A percentile compares a stretch with the other conserved stretches of the same genome.
Evolutionary conservation across 2,888 invertebrate species (phyloP).

Genomic region (Drosophila greeni): DNA sequence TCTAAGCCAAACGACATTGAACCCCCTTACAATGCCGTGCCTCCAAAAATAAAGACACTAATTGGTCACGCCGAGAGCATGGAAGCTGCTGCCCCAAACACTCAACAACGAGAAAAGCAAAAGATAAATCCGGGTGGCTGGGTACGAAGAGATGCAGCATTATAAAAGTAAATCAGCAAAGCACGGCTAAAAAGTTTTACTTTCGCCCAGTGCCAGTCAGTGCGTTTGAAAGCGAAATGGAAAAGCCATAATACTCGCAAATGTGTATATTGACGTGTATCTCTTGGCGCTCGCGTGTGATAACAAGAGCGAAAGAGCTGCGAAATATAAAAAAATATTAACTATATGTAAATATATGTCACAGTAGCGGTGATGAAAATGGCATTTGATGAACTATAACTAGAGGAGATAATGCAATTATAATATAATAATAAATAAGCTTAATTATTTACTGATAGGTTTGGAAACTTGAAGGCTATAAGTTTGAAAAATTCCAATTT

Average conservation of each 20-base stretch:
- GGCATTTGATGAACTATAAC: background rate
- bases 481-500: background rate
- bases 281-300: slow-evolving; percentile 14
- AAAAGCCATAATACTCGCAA: slow-evolving; percentile 18
- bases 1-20: slow-evolving; percentile 59
- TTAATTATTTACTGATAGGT: no score
- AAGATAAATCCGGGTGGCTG: slow-evolving; percentile 6
- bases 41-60: slow-evolving; percentile 57
- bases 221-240: slow-evolving; percentile 63
- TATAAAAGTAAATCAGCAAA: slow-evolving; percentile 6
- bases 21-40: slow-evolving; percentile 59
- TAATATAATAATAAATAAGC: no score
- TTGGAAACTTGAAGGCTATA: no score
- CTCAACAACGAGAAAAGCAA: slow-evolving; percentile 32
- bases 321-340: slow-evolving; percentile 29
- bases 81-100: slow-evolving; percentile 39
- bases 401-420: no score
- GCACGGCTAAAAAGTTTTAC: slow-evolving; percentile 37
- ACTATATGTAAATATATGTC: slow-evolving; percentile 16
- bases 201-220: slow-evolving; percentile 51
- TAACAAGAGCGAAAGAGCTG: slow-evolving; percentile 32
- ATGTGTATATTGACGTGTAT: slow-evolving; percentile 13
- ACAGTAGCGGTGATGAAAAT: background rate
- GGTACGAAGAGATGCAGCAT: background rate
- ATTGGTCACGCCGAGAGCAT: slow-evolving; percentile 16